Base-by-base conservation (phyloP, 2,113 vertebrate species). In the Myotis davidii region DNA sequence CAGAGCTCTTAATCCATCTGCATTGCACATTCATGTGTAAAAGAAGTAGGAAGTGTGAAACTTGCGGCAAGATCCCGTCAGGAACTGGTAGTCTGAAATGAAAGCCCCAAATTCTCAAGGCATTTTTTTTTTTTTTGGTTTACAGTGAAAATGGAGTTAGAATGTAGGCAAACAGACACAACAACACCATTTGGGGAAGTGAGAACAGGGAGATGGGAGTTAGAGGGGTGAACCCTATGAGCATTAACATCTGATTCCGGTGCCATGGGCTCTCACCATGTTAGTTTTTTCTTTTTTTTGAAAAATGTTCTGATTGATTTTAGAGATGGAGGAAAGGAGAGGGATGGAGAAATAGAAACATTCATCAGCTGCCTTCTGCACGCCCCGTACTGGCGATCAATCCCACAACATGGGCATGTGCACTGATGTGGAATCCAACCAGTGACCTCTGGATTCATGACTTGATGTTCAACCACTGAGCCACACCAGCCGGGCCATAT, bases 151-250 rank as follows among this genome's bases (percentile, higher is more conserved):
- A 7, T 52, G 4, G 37, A 39, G 2, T 13, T 91, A 79, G 29
- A 37, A 3, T 50, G 2, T 48, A 48, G 23, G 64, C 39, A 82
- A 69, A 76, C 3, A 1, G 27, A 70, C 9, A 39, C 11, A 84
- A 29, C 20, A 67, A 3, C 29, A n/a, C 1, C 6, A 54, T 69
- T 45, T 67, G 45, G 56, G 25, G 59, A 37, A 45, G 1, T 69
- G 14, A 42, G 37, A 81, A 77, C 48, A 48, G 5, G 54, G 8
- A 93, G 14, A 5, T 10, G 45, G 25, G 7, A 16, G 45, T 6
- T 0, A 67, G 45, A 34, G 29, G 2, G 9, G 4, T 23, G 1
- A 52, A 0, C 20, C 32, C 0, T n/a, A 3, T 18, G 3, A 70
- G 4, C 6, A 7, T 8, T 61, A 18, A 20, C 10, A 17, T 39